These are phyloP conservation scores for Aphelenchoides fujianensis DNA, from an alignment of 1,140 invertebrate genomes.

Conservation along the genomic window DNA sequence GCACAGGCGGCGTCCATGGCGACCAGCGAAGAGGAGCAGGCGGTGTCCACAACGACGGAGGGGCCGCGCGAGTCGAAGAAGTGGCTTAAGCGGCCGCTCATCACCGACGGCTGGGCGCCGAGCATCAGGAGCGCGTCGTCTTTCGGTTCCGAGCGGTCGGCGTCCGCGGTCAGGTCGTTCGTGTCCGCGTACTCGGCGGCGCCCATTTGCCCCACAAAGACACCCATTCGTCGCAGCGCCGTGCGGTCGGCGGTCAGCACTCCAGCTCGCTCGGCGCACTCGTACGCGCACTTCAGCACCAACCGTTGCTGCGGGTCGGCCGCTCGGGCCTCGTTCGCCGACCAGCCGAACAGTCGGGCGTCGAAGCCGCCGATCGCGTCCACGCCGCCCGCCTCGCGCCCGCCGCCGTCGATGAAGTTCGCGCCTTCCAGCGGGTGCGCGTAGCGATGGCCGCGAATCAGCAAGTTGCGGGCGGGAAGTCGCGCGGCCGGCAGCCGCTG, in stretches of 20 bases:
- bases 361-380: conserved; percentile 75
- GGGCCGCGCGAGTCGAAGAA: conserved; percentile 68
- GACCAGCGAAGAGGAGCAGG: conserved; percentile 85
- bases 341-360: conserved; percentile 67
- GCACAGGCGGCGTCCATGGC: conserved; percentile 68
- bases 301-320: conserved; percentile 68
- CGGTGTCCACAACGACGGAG: conserved; percentile 85
- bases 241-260: not conserved
- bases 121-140: conserved; percentile 22
- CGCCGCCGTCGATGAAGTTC: conserved; percentile 30
- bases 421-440: conserved; percentile 35
- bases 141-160: conserved; percentile 10
- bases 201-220: conserved; percentile 47
- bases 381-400: conserved; percentile 72
- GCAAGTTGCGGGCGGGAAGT: conserved; percentile 29
- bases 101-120: conserved; percentile 17
- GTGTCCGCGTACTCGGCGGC: conserved; percentile 7
- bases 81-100: conserved; percentile 45
- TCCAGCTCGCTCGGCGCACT: conserved; percentile 61
- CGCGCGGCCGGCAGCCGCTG: conserved; percentile 31
- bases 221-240: conserved; percentile 15
- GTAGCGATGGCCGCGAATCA: conserved; percentile 24
- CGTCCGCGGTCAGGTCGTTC: conserved; percentile 30
- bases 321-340: conserved; percentile 64
- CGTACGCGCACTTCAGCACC: conserved; percentile 65